Base-by-base conservation (phyloP, 2,113 vertebrate genomes). In the Trogon melanurus region DNA sequence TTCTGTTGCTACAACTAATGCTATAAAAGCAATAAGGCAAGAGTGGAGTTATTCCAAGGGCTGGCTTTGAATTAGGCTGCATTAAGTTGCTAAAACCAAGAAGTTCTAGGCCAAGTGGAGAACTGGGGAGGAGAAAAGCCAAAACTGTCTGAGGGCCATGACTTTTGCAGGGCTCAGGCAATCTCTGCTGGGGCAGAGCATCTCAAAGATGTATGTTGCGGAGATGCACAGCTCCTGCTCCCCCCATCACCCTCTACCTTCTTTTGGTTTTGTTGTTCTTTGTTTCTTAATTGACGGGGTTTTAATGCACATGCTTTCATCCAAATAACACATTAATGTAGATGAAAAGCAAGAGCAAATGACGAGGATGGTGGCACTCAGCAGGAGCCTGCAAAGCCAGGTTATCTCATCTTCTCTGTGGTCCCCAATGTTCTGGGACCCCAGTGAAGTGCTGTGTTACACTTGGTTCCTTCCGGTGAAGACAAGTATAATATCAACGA, bases 1-100 rank as follows among this genome's bases (percentile, higher is more conserved):
- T 27, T 88, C 81, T 60, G 82, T 95, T 93, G 89, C 87, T 91
- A 89, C 88, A 94, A 64, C 74, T 29, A 67, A 58, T 10, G 23
- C 73, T 82, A 10, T 50, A 50, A 38, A 86, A 73, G 32, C 41
- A 95, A 38, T 89, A 87, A 66, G 73, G 30, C 66, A 47, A 48
- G 38, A 83, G 57, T 25, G 66, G 26, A 82, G 58, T 47, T 85
- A 87, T 96, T 96, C 95, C 93, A 80, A 34, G 3, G 10, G 30
- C 20, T 79, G 76, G 60, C 65, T 95, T 95, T 94, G 50, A 56
- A 47, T 78, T 62, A 87, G 57, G 62, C 74, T 79, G 54, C 60
- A 47, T 78, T 62, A 87, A 62, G 62, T 76, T 79, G 89, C 32
- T 89, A 60, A 95, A 95, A 69, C 48, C 70, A 92, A 51, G 4